These are phyloP conservation scores for Sesamia inferens DNA, from an alignment of 2,888 invertebrate genomes.

Conservation along the genomic window DNA sequence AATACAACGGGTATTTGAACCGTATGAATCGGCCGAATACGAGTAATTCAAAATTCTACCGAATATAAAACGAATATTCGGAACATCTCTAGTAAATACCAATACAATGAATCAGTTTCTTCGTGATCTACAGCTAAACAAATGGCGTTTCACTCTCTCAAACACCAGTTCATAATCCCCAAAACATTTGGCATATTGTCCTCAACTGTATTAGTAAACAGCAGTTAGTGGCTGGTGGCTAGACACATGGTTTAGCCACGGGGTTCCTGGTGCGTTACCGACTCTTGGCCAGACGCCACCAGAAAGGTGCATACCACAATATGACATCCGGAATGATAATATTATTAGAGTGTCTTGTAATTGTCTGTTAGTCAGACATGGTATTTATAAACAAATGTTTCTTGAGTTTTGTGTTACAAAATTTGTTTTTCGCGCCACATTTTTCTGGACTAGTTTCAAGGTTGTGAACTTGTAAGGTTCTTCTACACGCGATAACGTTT, in stretches of 20 bases:
- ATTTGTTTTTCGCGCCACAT: not conserved
- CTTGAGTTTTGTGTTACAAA: conserved; percentile 42
- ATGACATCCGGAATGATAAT: conserved; percentile 60
- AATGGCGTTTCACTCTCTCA: conserved; percentile 9
- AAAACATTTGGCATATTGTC: conserved; percentile 33
- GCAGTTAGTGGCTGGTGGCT: conserved; percentile 17
- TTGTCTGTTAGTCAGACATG: conserved; percentile 52
- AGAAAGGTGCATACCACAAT: conserved; percentile 46
- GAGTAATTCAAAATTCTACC: too few relatives aligned
- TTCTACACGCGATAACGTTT: not conserved
- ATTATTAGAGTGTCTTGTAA: conserved; percentile 39
- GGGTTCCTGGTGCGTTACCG: conserved; percentile 41
- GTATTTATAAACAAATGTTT: conserved; percentile 48
- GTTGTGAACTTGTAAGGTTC: conserved; percentile 13
- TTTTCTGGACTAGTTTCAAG: conserved; percentile 18
- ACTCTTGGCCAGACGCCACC: conserved; percentile 55
- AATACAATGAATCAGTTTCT: not conserved
- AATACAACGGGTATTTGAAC: too few relatives aligned
- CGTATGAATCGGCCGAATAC: too few relatives aligned
- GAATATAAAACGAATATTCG: too few relatives aligned
- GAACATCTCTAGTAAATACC: not conserved
- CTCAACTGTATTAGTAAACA: conserved; percentile 46
- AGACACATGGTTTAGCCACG: conserved; percentile 54
- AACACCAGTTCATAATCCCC: conserved; percentile 19
- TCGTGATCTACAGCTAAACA: conserved; percentile 1